Evolutionary conservation across 2,113 vertebrate species (phyloP).

Genomic region (Dicrurus megarhynchus): DNA sequence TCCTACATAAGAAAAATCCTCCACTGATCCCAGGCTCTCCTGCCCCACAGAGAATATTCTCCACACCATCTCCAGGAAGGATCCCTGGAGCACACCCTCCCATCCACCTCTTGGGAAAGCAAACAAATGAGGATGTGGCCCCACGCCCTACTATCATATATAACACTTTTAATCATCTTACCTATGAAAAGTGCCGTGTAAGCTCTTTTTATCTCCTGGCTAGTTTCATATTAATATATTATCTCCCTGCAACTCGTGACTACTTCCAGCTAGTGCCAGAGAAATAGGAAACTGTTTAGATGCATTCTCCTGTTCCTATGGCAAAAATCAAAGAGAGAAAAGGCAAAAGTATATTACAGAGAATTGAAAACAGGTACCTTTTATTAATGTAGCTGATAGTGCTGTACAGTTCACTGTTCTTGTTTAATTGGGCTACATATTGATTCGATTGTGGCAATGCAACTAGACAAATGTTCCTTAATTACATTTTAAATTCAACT

Average conservation of each 20-base stretch:
- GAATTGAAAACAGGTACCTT: conserved; percentile 39
- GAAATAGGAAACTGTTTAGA: conserved; percentile 34
- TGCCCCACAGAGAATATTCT: not conserved
- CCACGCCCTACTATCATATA: not conserved
- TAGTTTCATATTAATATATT: conserved; percentile 52
- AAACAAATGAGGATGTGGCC: not conserved
- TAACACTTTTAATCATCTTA: conserved; percentile 44
- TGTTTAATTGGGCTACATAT: conserved; percentile 52
- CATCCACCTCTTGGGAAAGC: not conserved
- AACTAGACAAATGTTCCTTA: conserved; percentile 49
- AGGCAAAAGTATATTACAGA: not conserved
- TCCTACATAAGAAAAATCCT: not conserved
- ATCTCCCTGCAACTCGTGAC: conserved; percentile 6
- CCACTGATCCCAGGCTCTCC: not conserved
- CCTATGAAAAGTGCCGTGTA: not conserved
- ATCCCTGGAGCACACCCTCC: not conserved
- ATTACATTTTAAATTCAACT: conserved; percentile 62
- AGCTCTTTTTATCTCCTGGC: conserved; percentile 46
- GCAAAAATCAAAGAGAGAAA: conserved; percentile 21
- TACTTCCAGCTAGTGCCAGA: conserved; percentile 12
- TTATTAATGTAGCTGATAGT: conserved; percentile 51
- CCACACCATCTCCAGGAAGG: not conserved
- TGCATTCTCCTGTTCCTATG: conserved; percentile 13
- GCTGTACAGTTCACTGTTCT: conserved; percentile 27
- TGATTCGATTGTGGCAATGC: conserved; percentile 54